Conservation (phyloP, 1,140 invertebrate genomes). For the Trachelipus rathkii region DNA sequence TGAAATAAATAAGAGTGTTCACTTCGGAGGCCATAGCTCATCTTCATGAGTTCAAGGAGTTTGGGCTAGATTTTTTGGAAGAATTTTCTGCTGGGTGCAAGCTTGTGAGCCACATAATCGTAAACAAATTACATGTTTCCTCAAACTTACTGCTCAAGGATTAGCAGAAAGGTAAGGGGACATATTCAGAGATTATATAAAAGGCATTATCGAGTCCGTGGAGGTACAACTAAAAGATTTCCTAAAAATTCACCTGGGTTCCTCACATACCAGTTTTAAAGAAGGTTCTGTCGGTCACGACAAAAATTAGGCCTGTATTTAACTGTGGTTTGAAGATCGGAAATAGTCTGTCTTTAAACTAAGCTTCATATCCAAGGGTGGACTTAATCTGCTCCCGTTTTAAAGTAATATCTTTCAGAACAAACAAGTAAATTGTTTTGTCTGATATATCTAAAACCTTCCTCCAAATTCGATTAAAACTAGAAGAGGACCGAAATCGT, state of each 20-base stretch:
- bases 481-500: slow-evolving; percentile 18
- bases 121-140: no score
- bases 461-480: slow-evolving; percentile 24
- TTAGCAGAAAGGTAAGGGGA: no score
- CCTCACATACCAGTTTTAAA: neutral
- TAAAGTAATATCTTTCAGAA: slow-evolving; percentile 19
- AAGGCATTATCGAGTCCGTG: no score
- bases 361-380: slow-evolving; percentile 17
- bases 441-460: slow-evolving; percentile 28
- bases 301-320: slow-evolving; percentile 22
- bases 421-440: slow-evolving; percentile 23
- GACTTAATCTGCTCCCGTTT: slow-evolving; percentile 21
- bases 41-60: no score
- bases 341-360: slow-evolving; percentile 23
- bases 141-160: no score
- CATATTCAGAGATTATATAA: no score
- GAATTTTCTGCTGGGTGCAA: no score
- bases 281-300: neutral
- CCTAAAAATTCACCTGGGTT: neutral
- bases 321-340: slow-evolving; percentile 29
- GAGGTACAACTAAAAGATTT: no score
- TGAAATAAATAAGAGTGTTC: no score
- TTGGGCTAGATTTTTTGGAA: no score
- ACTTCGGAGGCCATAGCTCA: no score
- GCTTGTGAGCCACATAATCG: no score